Conservation (phyloP, 2,113 vertebrate genomes). For the Semnornis frantzii region DNA sequence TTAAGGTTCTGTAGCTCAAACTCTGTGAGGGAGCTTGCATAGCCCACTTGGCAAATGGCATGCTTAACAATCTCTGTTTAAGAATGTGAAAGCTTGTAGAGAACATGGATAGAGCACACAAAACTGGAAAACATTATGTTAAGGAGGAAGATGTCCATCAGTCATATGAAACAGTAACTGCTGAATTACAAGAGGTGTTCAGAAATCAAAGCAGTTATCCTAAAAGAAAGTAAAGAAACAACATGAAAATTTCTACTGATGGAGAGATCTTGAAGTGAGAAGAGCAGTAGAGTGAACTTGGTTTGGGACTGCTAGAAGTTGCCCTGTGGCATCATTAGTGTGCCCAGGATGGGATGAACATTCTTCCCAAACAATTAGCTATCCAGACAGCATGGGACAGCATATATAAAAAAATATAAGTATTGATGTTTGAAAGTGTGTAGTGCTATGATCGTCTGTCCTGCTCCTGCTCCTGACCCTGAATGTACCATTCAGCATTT, state of each 20-base stretch:
- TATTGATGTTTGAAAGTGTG: background rate
- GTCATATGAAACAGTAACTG: background rate
- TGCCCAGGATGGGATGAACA: background rate
- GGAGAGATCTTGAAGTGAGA: background rate
- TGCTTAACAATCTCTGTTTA: background rate
- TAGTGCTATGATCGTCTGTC: background rate
- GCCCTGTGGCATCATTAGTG: background rate
- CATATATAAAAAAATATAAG: background rate
- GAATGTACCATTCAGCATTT: background rate
- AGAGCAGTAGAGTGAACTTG: background rate
- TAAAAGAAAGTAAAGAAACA: background rate
- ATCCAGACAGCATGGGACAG: rapidly evolving
- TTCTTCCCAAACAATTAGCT: background rate
- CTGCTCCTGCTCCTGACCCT: background rate
- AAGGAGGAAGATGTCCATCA: background rate
- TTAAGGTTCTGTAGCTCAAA: background rate
- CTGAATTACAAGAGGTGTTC: background rate
- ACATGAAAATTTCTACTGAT: background rate
- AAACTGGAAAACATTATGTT: background rate
- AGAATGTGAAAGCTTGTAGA: background rate
- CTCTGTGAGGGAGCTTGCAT: background rate
- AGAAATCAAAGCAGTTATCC: background rate
- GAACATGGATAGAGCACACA: background rate
- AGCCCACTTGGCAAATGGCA: background rate
- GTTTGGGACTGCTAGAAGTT: background rate